Evolutionary conservation across 1,140 invertebrate genomes (phyloP), one percentile per base, ranked within the genome.

Genomic region (Oryctes rhinoceros): DNA sequence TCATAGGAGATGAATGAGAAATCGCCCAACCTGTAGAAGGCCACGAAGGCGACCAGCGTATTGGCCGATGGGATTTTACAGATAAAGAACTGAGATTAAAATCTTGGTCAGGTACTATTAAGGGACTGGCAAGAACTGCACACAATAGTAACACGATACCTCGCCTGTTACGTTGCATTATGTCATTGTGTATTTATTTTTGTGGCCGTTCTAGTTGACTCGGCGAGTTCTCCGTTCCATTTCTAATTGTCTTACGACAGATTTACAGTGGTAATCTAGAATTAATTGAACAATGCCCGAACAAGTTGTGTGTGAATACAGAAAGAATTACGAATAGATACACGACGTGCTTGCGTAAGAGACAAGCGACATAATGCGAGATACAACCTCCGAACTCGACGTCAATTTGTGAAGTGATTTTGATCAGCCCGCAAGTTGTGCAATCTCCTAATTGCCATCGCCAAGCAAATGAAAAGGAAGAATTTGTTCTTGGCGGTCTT

Each of bases 91-190:
- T 48, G 49, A 49, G 77, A 59, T 47, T 78, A 78, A 78, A 49
- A 78, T 78, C 77, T 78, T 59, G 47, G 77, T 39, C 77, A 78
- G 77, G 77, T 78, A 49, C 77, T 49, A 76, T 76, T 76, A 76
- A 76, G 75, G 77, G 77, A 78, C 77, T 35, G 35, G 75, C 75
- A 59, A 53, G 47, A 78, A 78, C 77, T 49, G 48, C 77, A 48
- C 77, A 78, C 77, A 78, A 78, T 78, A 48, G 77, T 78, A 78
- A 78, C 77, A 37, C 49, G 77, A 78, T 78, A 78, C 49, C 77
- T 49, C 77, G 77, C 77, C 77, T 78, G 77, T 78, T 78, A 78
- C 49, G 77, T 59, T 24, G 77, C 77, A 78, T 78, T 78, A 78
- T 78, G 77, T 78, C 77, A 78, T 78, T 78, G 77, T 78, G 47